Evolutionary conservation across 35 echinoderm and acorn worm species (phyloP).

Genomic region (Apostichopus parvimensis): DNA sequence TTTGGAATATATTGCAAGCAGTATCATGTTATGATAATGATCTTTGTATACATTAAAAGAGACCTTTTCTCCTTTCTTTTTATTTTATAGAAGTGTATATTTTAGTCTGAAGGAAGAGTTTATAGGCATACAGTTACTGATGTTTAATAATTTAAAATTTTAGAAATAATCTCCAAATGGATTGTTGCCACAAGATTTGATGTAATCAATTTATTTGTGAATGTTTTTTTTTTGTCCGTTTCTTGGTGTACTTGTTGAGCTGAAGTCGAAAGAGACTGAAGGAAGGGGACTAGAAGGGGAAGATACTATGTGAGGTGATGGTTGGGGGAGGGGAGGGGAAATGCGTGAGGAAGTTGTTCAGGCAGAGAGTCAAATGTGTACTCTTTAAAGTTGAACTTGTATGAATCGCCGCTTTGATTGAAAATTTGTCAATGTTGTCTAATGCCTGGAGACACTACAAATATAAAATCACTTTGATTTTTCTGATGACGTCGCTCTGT

Average conservation of each 20-base stretch:
- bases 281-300: too few species aligned
- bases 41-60: not conserved
- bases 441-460: too few species aligned
- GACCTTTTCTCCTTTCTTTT: not conserved
- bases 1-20: too few species aligned
- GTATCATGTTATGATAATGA: too few species aligned
- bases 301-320: not conserved
- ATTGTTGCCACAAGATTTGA: constrained; percentile 15
- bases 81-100: constrained; percentile 26
- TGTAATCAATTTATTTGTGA: constrained; percentile 3
- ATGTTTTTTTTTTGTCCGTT: not conserved
- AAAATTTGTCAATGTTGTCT: too few species aligned
- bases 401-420: too few species aligned
- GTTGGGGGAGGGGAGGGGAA: not conserved
- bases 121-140: constrained; percentile 30
- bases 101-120: constrained; percentile 19
- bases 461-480: too few species aligned
- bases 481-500: too few species aligned
- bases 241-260: not conserved
- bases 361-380: too few species aligned
- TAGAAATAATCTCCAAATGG: constrained; percentile 27
- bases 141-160: constrained; percentile 43
- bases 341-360: not conserved
- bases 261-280: not conserved
- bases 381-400: too few species aligned